Evolutionary conservation across 1,140 invertebrate species (phyloP), one percentile per base, ranked within the genome.

Genomic region (Anoplolepis gracilipes): DNA sequence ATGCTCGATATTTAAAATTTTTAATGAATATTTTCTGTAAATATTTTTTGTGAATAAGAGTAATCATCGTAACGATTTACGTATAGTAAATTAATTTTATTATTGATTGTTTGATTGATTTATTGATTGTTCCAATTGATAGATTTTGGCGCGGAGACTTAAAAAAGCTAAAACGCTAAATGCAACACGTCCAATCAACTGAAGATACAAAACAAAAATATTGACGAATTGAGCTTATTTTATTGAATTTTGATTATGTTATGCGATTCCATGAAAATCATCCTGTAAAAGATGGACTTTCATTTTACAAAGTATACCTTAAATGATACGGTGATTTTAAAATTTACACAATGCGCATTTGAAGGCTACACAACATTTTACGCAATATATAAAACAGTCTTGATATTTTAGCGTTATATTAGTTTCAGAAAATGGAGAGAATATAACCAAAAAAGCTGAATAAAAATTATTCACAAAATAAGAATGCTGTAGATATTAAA

Each of bases 21-120:
- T 82, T 73, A 88, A 86, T 64, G 70, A 69, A 88, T 86, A 88
- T 16, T 64, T n/a, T 36, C 22, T 28, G 8, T 49, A 72, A n/a
- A n/a, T n/a, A n/a, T n/a, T n/a, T 86, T 61, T 22, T 22, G 19
- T 39, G 30, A 69, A 10, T 39, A 49, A 49, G 25, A 1, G 8
- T 28, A 46, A 69, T 49, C 55, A 55, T 59, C 42, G 49, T 85
- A 79, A 87, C 57, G 75, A 87, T 85, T 65, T 33, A 42, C 39
- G 70, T 67, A 39, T 11, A 67, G 22, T 42, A 42, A 73, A 81
- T 87, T 85, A 57, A 85, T 85, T 81, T 76, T 42, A 75, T 87
- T 67, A 69, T 81, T 36, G 33, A 36, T 4, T 36, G n/a, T n/a
- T n/a, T n/a, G n/a, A n/a, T n/a, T n/a, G n/a, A n/a, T n/a, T n/a